Evolutionary conservation across 1,140 invertebrate genomes (phyloP), one percentile per base, ranked within the genome.

Genomic region (Rhagoletis pomonella): DNA sequence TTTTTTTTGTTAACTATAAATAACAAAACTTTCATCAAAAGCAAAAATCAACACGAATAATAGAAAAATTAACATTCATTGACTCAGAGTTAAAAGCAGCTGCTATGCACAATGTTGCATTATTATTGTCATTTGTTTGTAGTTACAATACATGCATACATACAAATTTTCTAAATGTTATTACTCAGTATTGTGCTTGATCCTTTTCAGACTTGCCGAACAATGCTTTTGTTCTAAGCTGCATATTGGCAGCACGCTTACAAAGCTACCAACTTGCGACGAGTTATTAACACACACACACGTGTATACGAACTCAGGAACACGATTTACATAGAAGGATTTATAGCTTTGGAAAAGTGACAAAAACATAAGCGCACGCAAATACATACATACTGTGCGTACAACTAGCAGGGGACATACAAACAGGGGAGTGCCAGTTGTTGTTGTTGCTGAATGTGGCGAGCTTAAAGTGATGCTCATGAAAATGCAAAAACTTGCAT

Each of bases 311-410:
- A 55, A 42, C 17, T 17, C 17, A 47, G 47, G 73, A 58, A 7
- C 73, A 81, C 5, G 47, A 55, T 44, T 29, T 55, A 19, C 47
- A 81, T 9, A 55, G 73, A 81, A 81, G 44, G 73, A 81, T 81
- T 81, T 81, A 81, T 81, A 42, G 47, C 42, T 10, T 12, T 50
- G 14, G 69, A 47, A 44, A 73, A 73, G 14, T 81, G 73, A 81
- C 73, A 81, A 81, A 81, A 81, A 10, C 73, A 81, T 55, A 81
- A 81, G 50, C 17, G 4, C 12, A 17, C 14, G 10, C 44, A 73
- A 39, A 69, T 10, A 65, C 39, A 67, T 10, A 42, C 10, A 42
- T 9, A 55, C 39, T 47, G 0, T 73, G 67, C 39, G 14, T 47
- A 10, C 39, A 39, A 47, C 14, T n/a, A 39, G 10, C 29, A 55